These are phyloP conservation scores for Falco cherrug DNA, from an alignment of 2,797 vertebrate genomes.

Conservation along the genomic window DNA sequence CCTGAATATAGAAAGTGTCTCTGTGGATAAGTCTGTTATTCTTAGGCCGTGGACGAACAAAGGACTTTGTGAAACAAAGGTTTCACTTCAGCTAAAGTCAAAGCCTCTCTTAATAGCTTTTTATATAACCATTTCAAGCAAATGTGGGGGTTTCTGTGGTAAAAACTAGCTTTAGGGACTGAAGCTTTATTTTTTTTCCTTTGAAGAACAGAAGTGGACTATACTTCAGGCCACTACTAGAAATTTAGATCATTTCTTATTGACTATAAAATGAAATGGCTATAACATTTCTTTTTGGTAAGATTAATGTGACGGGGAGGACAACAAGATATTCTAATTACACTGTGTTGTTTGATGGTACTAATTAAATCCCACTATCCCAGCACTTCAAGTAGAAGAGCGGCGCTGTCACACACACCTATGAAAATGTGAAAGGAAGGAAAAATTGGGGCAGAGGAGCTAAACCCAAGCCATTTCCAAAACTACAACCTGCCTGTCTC, in stretches of 20 bases:
- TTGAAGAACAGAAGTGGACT: background rate
- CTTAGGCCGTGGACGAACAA: rapidly evolving
- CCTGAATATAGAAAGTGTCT: background rate
- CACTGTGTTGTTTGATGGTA: background rate
- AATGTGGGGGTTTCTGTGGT: background rate
- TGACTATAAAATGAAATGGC: background rate
- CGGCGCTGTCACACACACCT: no score
- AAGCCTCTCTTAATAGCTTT: background rate
- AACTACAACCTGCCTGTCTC: background rate
- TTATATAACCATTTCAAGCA: background rate
- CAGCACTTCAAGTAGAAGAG: background rate
- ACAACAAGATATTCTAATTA: background rate
- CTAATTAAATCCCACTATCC: background rate
- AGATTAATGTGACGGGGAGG: background rate
- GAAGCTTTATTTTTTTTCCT: background rate
- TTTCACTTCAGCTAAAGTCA: background rate
- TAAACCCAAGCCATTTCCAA: background rate
- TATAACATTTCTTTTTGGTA: background rate
- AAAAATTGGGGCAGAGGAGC: background rate
- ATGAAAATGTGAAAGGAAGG: background rate
- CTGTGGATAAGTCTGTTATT: background rate
- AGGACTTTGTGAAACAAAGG: background rate
- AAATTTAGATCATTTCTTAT: background rate
- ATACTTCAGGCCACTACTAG: background rate
- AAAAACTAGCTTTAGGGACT: background rate